Base-by-base conservation (phyloP, 1,140 invertebrate species). In the Trichonephila inaurata region DNA sequence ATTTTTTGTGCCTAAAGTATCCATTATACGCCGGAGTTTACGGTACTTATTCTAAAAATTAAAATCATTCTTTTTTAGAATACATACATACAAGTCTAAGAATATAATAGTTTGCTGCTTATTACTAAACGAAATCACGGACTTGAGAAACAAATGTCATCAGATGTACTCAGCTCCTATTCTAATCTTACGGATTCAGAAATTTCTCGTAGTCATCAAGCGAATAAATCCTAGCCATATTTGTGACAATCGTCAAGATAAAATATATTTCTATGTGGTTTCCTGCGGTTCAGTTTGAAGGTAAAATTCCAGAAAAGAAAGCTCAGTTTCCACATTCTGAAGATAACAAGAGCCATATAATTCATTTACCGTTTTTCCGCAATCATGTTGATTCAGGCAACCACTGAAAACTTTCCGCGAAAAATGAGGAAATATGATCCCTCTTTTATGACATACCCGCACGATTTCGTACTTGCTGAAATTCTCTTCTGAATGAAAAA, bases 391-490 rank as follows among this genome's bases (percentile, higher is more conserved):
- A 77, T 77, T 77, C 72, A 77, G 72, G 4, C 72, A 77, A 40
- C 16, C 72, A 33, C 72, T 77, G 72, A 40, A 40, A 33, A 77
- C 28, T 77, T 33, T 77, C 24, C 28, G 14, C 28, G 72, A 77
- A 40, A 40, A 40, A 77, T 77, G 72, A 77, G 72, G 69, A 77
- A 77, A 77, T 33, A 77, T 77, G 28, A 77, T 77, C 14, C 72
- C 28, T 40, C 28, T 69, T 77, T 77, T 77, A 77, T 28, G 72
- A 40, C 72, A 33, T 77, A 28, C 24, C 24, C 14, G 72, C 72
- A 28, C 12, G 28, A 33, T 77, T 77, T 33, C 33, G 28, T 77
- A 40, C 72, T 33, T 40, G 72, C 24, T 18, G 5, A 64, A 64
- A 21, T 64, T 64, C 21, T 64, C 16, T 64, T 64, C 4, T 0